Conservation (phyloP, 2,888 invertebrate species). For the Punctoribates punctum region DNA sequence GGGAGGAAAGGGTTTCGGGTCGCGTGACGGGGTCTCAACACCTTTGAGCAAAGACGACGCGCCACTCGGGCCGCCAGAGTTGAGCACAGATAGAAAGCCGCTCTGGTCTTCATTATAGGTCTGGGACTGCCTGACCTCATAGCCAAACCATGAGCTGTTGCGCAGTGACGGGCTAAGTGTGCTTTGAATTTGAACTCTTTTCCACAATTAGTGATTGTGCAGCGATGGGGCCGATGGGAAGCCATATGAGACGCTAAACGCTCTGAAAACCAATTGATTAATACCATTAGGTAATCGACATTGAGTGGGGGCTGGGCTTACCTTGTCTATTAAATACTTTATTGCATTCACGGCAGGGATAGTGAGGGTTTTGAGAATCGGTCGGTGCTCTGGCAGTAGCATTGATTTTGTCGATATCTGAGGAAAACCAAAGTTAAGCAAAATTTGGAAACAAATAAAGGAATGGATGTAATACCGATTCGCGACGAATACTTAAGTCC, state of each 20-base stretch:
- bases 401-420: constrained; percentile 41
- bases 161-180: constrained; percentile 88
- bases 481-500: constrained; percentile 76
- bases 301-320: constrained; percentile 42
- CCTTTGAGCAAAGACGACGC: constrained; percentile 70
- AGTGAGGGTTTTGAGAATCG: constrained; percentile 49
- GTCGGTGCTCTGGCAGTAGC: constrained; percentile 46
- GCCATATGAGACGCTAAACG: constrained; percentile 57
- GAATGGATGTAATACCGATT: constrained; percentile 36
- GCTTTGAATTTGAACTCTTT: constrained; percentile 95
- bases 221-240: constrained; percentile 76
- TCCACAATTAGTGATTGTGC: constrained; percentile 83
- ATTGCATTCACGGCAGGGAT: constrained; percentile 48
- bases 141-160: constrained; percentile 77
- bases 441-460: neutral
- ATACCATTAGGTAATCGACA: too few relatives aligned
- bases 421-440: neutral
- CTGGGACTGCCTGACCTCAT: constrained; percentile 63
- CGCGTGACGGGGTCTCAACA: constrained; percentile 69
- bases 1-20: constrained; percentile 76
- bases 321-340: constrained; percentile 52
- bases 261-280: constrained; percentile 51
- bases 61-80: constrained; percentile 86
- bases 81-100: constrained; percentile 90
- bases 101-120: constrained; percentile 96